Evolutionary conservation across 2,888 invertebrate genomes (phyloP), one percentile per base, ranked within the genome.

Genomic region (Drosophila yooni): DNA sequence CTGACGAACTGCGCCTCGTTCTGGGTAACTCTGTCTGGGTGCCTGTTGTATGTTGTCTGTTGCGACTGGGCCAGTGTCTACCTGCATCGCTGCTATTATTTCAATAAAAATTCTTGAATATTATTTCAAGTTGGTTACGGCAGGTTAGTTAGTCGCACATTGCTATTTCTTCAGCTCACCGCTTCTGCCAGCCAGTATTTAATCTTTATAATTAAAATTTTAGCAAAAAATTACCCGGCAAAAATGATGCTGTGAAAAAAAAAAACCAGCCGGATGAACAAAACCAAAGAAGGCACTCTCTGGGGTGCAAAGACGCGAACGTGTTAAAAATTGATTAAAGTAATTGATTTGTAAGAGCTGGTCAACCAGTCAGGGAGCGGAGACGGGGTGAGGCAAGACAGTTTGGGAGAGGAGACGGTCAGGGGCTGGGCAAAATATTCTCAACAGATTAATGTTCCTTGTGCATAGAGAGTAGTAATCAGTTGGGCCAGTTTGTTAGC

Each of bases 81-180:
- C 73, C 83, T 77, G 74, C 64, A 74, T 69, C 68, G 83, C 76
- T 62, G 70, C 63, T 84, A 88, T 88, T 88, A 88, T 87, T 88
- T 88, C 87, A 88, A 89, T 84, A 89, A 88, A 88, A 89, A 88
- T 88, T 88, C 88, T 87, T 88, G 83, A 81, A 84, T 88, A 88
- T 88, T 86, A 87, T 84, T 88, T 81, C 73, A 78, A 86, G 86
- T 88, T 87, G 81, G 76, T 79, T 88, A 79, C 82, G 88, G 77
- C 86, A 82, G 88, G 86, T 86, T 86, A 82, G 80, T 83, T 79
- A 81, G 68, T 73, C 57, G 66, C 65, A 65, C 68, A 69, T 78
- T 76, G 74, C 67, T 65, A 15, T 36, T 50, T 25, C 25, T 58
- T 57, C 29, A 51, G 51, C n/a, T 61, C 52, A 34, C 53, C 54